Evolutionary conservation across 2,888 invertebrate genomes (phyloP), one percentile per base, ranked within the genome.

Genomic region (Disparrhopalites patrizii): DNA sequence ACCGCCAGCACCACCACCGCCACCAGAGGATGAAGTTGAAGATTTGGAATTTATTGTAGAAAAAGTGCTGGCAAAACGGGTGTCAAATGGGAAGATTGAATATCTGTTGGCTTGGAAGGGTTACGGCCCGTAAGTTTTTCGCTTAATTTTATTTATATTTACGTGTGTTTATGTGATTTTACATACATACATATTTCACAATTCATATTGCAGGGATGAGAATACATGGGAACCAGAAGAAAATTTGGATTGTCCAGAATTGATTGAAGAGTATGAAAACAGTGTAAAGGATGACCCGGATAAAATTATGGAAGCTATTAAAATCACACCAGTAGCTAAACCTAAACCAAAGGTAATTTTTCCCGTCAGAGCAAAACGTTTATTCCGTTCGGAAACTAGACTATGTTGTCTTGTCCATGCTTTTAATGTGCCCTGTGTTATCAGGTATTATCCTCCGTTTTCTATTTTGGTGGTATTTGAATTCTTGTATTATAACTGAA

Each of bases 1-100:
- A n/a, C n/a, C n/a, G n/a, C n/a, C n/a, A n/a, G n/a, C n/a, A n/a
- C n/a, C n/a, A n/a, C n/a, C n/a, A n/a, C n/a, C n/a, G n/a, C n/a
- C n/a, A n/a, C n/a, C n/a, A n/a, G 57, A 57, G 23, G 57, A 56
- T 50, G 18, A 7, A 8, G 43, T 38, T 10, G 65, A 65, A 25
- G 58, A 58, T 40, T 23, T 60, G n/a, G 65, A 65, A 56, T 65
- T 65, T 36, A 58, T 60, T 52, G 65, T 65, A 5, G 65, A 65
- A 52, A 65, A 65, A 57, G 65, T 65, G 2, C 20, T 65, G 15
- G 65, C 58, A 7, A 65, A 65, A 25, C 33, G 65, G n/a, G 40
- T 65, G 23, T 3, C 10, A 3, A 36, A 50, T 40, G 60, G 60
- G n/a, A 58, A 52, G 27, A 28, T 52, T 15, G 58, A 65, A 23